Percentiles rank a stretch among this genome's conserved stretches.
These are phyloP conservation scores for Asbolus verrucosus DNA, from an alignment of 1,140 invertebrate genomes.

Conservation along the genomic window DNA sequence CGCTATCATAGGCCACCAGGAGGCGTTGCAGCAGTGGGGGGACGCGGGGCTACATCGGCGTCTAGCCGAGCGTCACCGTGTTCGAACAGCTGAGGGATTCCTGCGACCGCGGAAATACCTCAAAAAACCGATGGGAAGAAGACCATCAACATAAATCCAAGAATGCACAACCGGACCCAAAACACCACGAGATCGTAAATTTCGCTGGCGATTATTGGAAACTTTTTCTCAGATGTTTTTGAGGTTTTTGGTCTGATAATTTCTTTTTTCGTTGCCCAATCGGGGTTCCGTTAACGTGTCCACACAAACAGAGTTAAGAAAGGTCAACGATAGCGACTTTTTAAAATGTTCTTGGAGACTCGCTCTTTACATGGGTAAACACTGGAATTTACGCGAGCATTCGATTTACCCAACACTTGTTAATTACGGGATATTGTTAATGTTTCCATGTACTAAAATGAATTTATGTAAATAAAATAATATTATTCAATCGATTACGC, in stretches of 20 bases:
- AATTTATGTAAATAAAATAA: slow-evolving; percentile 23
- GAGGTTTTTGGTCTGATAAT: too few species aligned
- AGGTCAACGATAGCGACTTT: slow-evolving; percentile 29
- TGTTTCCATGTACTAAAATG: not conserved
- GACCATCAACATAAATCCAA: not conserved
- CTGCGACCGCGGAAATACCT: slow-evolving; percentile 23
- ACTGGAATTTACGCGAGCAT: too few species aligned
- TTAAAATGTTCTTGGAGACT: slow-evolving; percentile 1
- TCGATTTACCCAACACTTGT: too few species aligned
- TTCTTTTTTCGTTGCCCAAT: slow-evolving; percentile 8
- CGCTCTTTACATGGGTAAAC: not conserved
- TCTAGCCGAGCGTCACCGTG: not conserved
- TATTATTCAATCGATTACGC: slow-evolving; percentile 32
- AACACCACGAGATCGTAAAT: not conserved
- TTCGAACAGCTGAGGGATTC: slow-evolving; percentile 30
- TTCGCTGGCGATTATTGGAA: too few species aligned
- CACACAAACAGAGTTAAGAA: slow-evolving; percentile 29
- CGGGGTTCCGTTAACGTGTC: slow-evolving; percentile 7
- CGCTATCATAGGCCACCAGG: slow-evolving; percentile 40
- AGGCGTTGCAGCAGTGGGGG: slow-evolving; percentile 18
- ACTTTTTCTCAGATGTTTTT: too few species aligned
- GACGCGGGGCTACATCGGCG: not conserved
- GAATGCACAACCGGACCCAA: not conserved
- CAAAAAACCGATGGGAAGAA: slow-evolving; percentile 4
- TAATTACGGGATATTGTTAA: too few species aligned